Conservation (phyloP, 2,888 invertebrate species). For the Dryomyza anilis region DNA sequence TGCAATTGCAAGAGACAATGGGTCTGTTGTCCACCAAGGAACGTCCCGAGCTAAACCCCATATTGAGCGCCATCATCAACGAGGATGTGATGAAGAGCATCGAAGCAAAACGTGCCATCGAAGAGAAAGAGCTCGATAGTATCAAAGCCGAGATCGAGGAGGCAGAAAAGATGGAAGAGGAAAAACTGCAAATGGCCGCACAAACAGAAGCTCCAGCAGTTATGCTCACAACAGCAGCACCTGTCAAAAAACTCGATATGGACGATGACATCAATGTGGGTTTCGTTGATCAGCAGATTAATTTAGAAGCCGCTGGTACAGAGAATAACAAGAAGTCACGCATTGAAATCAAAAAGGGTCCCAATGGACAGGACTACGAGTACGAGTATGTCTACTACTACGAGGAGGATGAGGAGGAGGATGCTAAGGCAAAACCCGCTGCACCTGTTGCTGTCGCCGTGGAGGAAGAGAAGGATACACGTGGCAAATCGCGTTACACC, state of each 20-base stretch:
- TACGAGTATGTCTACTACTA: conserved; percentile 92
- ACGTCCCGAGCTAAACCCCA: conserved; percentile 59
- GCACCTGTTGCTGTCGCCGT: conserved; percentile 50
- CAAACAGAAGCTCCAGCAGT: conserved; percentile 40
- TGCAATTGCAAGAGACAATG: conserved; percentile 48
- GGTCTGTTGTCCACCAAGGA: conserved; percentile 59
- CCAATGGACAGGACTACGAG: conserved; percentile 88
- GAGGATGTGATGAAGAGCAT: conserved; percentile 64
- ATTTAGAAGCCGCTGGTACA: conserved; percentile 69
- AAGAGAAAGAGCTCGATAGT: conserved; percentile 51
- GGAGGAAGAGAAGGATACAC: conserved; percentile 58
- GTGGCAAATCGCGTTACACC: conserved; percentile 62
- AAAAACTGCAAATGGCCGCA: conserved; percentile 17
- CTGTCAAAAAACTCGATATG: conserved; percentile 40
- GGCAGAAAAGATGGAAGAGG: conserved; percentile 33
- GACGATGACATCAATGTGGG: conserved; percentile 50
- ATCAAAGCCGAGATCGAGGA: conserved; percentile 47
- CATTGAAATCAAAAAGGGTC: conserved; percentile 84
- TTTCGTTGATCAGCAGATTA: conserved; percentile 63
- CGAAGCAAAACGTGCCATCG: conserved; percentile 61
- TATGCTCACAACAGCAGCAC: conserved; percentile 49
- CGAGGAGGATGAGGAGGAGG: conserved; percentile 73
- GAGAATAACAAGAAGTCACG: conserved; percentile 74
- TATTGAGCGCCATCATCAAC: conserved; percentile 62
- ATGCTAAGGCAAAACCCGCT: conserved; percentile 34